Evolutionary conservation across 2,113 vertebrate species (phyloP), one percentile per base, ranked within the genome.

Genomic region (Phoxinus phoxinus): DNA sequence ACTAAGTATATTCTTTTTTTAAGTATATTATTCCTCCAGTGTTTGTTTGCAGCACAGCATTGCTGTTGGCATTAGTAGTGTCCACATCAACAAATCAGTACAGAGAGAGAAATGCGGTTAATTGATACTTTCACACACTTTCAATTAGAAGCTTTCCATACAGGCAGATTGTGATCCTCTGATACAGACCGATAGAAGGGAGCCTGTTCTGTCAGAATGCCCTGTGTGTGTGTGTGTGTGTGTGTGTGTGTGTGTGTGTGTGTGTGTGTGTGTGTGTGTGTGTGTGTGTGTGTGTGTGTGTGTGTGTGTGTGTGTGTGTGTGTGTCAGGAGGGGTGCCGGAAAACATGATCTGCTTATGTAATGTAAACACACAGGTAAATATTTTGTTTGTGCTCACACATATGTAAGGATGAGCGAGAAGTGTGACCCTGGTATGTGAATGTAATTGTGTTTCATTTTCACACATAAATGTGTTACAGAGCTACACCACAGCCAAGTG

Each of bases 361-460:
- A 59, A 79, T 59, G 23, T 59, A 37, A 37, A 79, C 9, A 79
- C 30, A 59, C 79, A 81, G 44, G 61, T 56, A 53, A 35, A 77
- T 77, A 25, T 21, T 77, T 7, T 76, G 25, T 41, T 41, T 35
- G 37, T 71, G 9, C 37, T 71, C 67, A 71, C 67, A 71, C 67
- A 71, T 41, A 41, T 71, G 10, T 23, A 71, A 2, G 4, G 35
- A 23, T 37, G 32, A 23, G 65, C 3, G 63, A 19, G 30, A 69
- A 69, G 6, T 10, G 8, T 17, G 7, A 69, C 30, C 67, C 4
- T 69, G 19, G 19, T 23, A 69, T 21, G 32, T 37, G 19, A 23
- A 71, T 21, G 15, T 37, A 69, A 19, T 23, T 9, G 21, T 25
- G 23, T 23, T 71, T 9, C 9, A 37, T 71, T 37, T 71, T 71